Base-by-base conservation (phyloP, 2,888 invertebrate genomes). In the Xanthorhoe designata region DNA sequence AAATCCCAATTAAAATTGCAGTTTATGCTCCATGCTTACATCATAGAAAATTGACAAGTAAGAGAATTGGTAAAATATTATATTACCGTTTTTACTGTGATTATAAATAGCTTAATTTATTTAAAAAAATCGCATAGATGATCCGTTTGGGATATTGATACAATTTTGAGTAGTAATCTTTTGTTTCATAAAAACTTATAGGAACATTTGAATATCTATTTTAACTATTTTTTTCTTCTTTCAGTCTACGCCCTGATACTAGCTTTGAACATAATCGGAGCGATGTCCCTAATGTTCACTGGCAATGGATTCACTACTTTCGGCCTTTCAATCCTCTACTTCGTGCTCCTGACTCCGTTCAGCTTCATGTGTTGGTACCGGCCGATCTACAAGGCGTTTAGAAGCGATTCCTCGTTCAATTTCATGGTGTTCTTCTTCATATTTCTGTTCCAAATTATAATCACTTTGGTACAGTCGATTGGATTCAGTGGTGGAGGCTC, bases 351-450 rank as follows among this genome's bases (percentile, higher is more conserved):
- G 84, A 98, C 98, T 17, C 99, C 99, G 19, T 98, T 98, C 91
- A 99, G 99, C 61, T 99, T 99, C 88, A 92, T 99, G 45, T 99
- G 99, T 91, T 99, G 99, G 99, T 99, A 98, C 94, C 95, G 99
- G 86, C 99, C 99, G 53, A 97, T 99, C 69, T 99, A 99, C 94
- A 99, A 99, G 94, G 99, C 99, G 72, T 99, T 99, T 95, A 96
- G 99, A 84, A 98, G 97, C 85, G 99, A 99, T 94, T 99, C 99
- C 78, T 99, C 99, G 2, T 98, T 99, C 95, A 99, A 99, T 92
- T 99, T 99, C 88, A 99, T 99, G 98, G 98, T 99, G 61, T 99
- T 98, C 94, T 99, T 99, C 95, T 98, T 99, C 88, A 97, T 99
- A 80, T 99, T 99, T 94, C 97, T 98, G 94, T 97, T 98, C 91